Percentiles rank a stretch among this genome's conserved stretches.
Evolutionary conservation across 1,140 invertebrate species (phyloP).

Genomic region (Venustaconcha ellipsiformis): DNA sequence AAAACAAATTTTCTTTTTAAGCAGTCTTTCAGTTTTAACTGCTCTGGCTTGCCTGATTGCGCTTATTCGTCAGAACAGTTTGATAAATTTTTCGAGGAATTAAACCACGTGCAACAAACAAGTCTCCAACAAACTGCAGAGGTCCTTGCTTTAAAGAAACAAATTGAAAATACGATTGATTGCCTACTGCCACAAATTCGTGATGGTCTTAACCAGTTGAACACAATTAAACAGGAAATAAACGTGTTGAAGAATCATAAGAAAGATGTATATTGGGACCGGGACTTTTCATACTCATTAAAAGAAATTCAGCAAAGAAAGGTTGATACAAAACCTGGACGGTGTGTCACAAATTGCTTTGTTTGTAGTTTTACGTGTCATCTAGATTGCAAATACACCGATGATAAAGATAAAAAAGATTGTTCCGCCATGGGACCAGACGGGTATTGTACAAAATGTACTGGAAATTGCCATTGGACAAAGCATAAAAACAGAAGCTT

Average conservation of each 20-base stretch:
- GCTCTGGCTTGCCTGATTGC: constrained; percentile 31
- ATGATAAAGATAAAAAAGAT: constrained; percentile 1
- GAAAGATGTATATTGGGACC: background rate
- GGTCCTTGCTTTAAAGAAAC: background rate
- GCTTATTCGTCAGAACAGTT: background rate
- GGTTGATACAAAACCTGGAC: background rate
- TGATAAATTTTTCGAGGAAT: background rate
- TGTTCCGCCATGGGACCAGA: background rate
- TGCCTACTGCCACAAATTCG: background rate
- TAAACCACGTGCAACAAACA: background rate
- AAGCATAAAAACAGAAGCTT: background rate
- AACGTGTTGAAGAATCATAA: background rate
- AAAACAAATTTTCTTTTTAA: background rate
- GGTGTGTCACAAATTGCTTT: background rate
- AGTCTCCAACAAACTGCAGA: background rate
- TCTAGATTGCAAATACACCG: background rate
- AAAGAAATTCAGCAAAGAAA: background rate
- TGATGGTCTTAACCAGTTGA: background rate
- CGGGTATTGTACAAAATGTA: background rate
- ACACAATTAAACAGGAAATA: background rate
- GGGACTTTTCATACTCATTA: background rate
- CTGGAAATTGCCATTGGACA: background rate
- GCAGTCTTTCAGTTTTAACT: constrained; percentile 32
- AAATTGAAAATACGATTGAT: background rate
- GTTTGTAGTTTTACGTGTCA: background rate